These are phyloP conservation scores for Incurvaria masculella DNA, from an alignment of 2,888 invertebrate genomes.

Conservation along the genomic window DNA sequence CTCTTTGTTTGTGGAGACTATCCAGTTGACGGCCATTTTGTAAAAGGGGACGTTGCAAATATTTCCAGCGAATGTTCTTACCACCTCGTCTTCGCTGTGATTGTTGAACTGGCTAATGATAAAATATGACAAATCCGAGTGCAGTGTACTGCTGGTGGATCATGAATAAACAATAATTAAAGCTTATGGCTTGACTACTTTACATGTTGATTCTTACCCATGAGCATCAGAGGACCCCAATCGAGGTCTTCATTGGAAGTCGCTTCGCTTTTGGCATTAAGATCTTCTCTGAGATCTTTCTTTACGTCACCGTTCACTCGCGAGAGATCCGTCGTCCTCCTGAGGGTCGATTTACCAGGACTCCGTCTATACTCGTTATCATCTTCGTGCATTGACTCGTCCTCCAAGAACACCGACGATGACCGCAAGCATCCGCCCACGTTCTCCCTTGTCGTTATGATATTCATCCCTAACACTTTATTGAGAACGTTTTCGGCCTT, in stretches of 20 bases:
- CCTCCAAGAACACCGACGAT: slow-evolving; percentile 46
- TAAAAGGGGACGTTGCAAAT: no score
- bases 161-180: no score
- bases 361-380: slow-evolving; percentile 42
- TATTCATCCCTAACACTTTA: slow-evolving; percentile 50
- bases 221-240: slow-evolving; percentile 63
- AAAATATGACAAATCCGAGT: no score
- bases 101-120: no score
- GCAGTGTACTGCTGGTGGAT: no score
- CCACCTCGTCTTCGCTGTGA: no score
- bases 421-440: slow-evolving; percentile 42
- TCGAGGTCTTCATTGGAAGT: slow-evolving; percentile 58
- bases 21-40: no score
- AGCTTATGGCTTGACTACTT: no score
- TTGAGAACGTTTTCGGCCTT: slow-evolving; percentile 49
- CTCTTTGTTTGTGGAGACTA: no score
- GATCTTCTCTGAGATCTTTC: slow-evolving; percentile 35
- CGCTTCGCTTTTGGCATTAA: slow-evolving; percentile 36
- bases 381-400: slow-evolving; percentile 37
- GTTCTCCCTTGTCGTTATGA: slow-evolving; percentile 43
- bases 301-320: slow-evolving; percentile 52
- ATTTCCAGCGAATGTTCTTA: no score
- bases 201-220: slow-evolving; percentile 36
- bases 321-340: slow-evolving; percentile 44
- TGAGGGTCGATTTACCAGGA: slow-evolving; percentile 42